phyloP scores from a whole-genome alignment of 2,113 vertebrate species.

The Hippocampus mohnikei region DNA sequence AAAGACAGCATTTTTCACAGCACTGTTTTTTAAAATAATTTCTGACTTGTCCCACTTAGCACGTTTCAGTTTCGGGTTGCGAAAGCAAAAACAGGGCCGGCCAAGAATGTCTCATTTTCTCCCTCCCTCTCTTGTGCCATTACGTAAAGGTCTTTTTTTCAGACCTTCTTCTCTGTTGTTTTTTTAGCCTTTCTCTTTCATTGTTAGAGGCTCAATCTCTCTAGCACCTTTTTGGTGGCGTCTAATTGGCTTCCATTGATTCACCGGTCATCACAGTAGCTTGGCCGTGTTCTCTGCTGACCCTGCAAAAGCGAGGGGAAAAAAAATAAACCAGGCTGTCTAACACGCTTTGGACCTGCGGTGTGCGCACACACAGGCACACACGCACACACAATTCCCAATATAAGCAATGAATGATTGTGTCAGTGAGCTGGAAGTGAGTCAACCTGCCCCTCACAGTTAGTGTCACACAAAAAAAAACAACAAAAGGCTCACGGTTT shows the following conservation, averaged over 20 bases:
- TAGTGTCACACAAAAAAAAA: conserved; percentile 41
- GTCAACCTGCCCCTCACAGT: conserved; percentile 60
- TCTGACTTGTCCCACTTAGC: too few species aligned
- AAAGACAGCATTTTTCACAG: too few species aligned
- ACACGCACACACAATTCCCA: conserved; percentile 30
- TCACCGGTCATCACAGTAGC: conserved; percentile 59
- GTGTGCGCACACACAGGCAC: conserved; percentile 10
- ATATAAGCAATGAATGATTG: conserved; percentile 62
- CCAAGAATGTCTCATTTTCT: conserved; percentile 16
- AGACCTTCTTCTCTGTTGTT: background rate
- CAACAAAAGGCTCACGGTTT: conserved; percentile 40
- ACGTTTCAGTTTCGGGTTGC: too few species aligned
- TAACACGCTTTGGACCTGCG: conserved; percentile 46
- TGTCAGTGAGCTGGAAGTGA: conserved; percentile 62
- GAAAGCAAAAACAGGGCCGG: too few species aligned
- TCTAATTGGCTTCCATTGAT: conserved; percentile 76
- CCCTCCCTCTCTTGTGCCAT: background rate
- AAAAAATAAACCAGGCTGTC: conserved; percentile 56
- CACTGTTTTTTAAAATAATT: too few species aligned
- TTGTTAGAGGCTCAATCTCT: conserved; percentile 40
- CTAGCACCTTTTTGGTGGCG: conserved; percentile 53
- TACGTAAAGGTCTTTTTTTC: conserved; percentile 22
- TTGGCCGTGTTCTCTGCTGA: conserved; percentile 68
- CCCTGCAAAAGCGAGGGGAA: conserved; percentile 49
- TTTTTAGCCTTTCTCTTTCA: conserved; percentile 8